A percentile compares a stretch with the other conserved stretches of the same genome.
phyloP scores from a whole-genome alignment of 2,888 invertebrate genomes.

The Ornithoptera priamus region DNA sequence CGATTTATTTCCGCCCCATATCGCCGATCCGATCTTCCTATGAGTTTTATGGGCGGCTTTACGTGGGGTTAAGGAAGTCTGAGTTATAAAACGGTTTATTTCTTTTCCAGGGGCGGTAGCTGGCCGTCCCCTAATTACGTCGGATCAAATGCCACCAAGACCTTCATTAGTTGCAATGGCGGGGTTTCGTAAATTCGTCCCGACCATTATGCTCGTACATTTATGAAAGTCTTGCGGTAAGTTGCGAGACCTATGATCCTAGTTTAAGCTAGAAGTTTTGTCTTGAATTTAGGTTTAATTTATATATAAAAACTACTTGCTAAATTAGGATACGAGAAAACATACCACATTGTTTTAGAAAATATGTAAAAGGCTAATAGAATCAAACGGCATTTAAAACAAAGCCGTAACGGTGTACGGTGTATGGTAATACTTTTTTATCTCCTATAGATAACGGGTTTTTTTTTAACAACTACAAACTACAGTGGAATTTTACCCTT shows the following conservation, averaged over 20 bases:
- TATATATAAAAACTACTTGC: no score
- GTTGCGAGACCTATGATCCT: neutral
- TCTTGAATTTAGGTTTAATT: neutral
- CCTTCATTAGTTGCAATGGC: conserved; percentile 47
- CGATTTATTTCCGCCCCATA: conserved; percentile 80
- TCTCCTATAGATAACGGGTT: conserved; percentile 58
- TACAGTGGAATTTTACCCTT: conserved; percentile 66
- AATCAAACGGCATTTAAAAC: conserved; percentile 19
- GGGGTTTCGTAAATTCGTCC: conserved; percentile 23
- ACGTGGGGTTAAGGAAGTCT: conserved; percentile 74
- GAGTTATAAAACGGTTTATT: conserved; percentile 78
- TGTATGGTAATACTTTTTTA: conserved; percentile 48
- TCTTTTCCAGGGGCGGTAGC: conserved; percentile 65
- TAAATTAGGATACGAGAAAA: neutral
- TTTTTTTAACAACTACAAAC: conserved; percentile 58
- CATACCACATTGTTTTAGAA: neutral
- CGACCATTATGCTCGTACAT: conserved; percentile 1
- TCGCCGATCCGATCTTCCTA: conserved; percentile 76
- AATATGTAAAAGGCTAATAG: neutral
- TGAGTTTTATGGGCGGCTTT: conserved; percentile 76
- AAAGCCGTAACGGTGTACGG: conserved; percentile 48
- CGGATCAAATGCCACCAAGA: conserved; percentile 55
- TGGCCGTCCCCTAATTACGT: conserved; percentile 64
- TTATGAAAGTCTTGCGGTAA: neutral
- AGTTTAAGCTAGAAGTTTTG: neutral